A percentile compares a stretch with the other conserved stretches of the same genome.
phyloP scores from a whole-genome alignment of 2,888 invertebrate species.

The Thereva unica region DNA sequence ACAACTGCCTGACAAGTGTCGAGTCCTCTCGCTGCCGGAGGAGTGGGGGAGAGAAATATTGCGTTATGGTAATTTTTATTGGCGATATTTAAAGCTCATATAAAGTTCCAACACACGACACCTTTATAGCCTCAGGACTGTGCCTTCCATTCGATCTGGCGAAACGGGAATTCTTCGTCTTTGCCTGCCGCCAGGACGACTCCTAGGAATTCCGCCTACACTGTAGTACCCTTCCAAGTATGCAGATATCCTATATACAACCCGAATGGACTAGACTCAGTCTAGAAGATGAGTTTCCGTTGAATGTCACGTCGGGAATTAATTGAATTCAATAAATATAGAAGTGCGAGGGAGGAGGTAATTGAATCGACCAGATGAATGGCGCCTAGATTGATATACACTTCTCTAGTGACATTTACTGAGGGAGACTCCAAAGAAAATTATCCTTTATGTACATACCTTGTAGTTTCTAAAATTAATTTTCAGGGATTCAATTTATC shows the following conservation, averaged over 20 bases:
- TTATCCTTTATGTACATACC: conserved; percentile 16
- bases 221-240: background rate
- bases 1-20: too few species aligned
- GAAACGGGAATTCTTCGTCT: background rate
- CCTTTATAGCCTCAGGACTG: conserved; percentile 8
- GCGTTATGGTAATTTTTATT: conserved; percentile 34
- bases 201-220: conserved; percentile 1
- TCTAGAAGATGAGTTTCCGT: conserved; percentile 22
- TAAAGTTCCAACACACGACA: conserved; percentile 29
- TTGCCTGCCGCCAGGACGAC: background rate
- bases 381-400: conserved; percentile 27
- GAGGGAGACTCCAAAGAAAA: conserved; percentile 2
- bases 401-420: conserved; percentile 12
- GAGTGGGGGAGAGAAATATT: conserved; percentile 19
- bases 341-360: conserved; percentile 16
- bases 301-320: conserved; percentile 29
- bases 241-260: conserved; percentile 7
- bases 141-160: background rate
- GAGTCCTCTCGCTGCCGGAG: too few species aligned
- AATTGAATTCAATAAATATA: conserved; percentile 34
- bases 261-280: conserved; percentile 10
- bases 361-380: conserved; percentile 31
- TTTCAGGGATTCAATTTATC: conserved; percentile 29
- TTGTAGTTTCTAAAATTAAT: conserved; percentile 26
- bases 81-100: conserved; percentile 28